Evolutionary conservation across 2,113 vertebrate genomes (phyloP).

Genomic region (Strix aluco): DNA sequence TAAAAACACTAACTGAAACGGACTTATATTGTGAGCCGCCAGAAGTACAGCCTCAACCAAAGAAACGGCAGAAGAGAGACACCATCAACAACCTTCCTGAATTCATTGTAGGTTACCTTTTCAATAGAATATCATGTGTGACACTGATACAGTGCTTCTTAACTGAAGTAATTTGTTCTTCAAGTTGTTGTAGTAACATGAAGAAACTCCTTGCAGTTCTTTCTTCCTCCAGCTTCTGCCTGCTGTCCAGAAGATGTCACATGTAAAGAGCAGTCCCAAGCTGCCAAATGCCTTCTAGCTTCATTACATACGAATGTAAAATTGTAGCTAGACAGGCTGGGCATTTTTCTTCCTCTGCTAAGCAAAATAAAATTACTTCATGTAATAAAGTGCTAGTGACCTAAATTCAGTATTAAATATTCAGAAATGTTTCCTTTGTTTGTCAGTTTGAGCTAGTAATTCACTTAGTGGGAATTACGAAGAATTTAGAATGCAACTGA

Average conservation of each 20-base stretch:
- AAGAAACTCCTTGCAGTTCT: neutral
- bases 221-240: neutral
- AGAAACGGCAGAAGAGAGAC: slow-evolving; percentile 87
- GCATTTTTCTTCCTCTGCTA: neutral
- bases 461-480: neutral
- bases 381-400: slow-evolving; percentile 8
- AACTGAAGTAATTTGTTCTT: neutral
- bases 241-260: neutral
- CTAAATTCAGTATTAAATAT: slow-evolving; percentile 6
- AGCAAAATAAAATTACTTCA: slow-evolving; percentile 1
- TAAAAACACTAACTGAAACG: slow-evolving; percentile 88
- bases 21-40: slow-evolving; percentile 91
- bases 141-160: neutral
- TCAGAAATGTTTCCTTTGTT: slow-evolving; percentile 19
- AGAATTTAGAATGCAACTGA: neutral
- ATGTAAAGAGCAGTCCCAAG: fast-evolving
- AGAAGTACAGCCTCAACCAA: slow-evolving; percentile 79
- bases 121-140: neutral
- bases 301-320: neutral
- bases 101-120: slow-evolving; percentile 82
- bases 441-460: neutral
- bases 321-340: neutral
- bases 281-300: neutral
- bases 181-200: neutral
- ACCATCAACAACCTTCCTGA: slow-evolving; percentile 86